Evolutionary conservation across 2,888 invertebrate genomes (phyloP), one percentile per base, ranked within the genome.

Genomic region (Crepidodera aurea): DNA sequence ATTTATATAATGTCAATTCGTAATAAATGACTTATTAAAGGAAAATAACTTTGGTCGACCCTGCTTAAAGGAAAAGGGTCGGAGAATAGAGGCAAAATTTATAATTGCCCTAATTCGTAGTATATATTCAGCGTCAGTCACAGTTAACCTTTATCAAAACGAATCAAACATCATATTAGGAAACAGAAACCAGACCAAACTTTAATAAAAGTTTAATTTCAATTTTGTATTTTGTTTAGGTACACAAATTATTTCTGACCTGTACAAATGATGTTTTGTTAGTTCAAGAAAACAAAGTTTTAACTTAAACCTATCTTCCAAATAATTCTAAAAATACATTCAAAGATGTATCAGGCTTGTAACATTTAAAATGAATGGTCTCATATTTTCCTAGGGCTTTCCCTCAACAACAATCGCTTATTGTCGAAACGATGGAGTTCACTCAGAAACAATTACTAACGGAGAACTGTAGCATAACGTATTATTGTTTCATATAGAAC

Each of bases 401-500:
- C 16, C 42, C 8, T 16, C 16, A 42, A 42, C 42, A 42, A 42
- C 42, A 42, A 42, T 42, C 19, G 16, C 16, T 15, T 42, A 42
- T 42, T 42, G 42, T 42, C 42, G 16, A 42, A 42, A 42, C 16
- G 16, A 42, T 42, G 42, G 42, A 42, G 42, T 42, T 42, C 42
- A 42, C 42, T 42, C 42, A 42, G 16, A 42, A 42, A 42, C 42
- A 42, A 42, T 42, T 7, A 42, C 12, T 42, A 12, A 15, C 16
- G 42, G 42, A 42, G 42, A 42, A 42, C 15, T 16, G 16, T 42
- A 42, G 42, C 42, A 42, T 7, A 42, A 42, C 42, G 42, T 42
- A 42, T 42, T 42, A 42, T 42, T 42, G 42, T 42, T 42, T 42
- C 42, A 18, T 13, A 42, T 42, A 42, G 42, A 42, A 42, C 42